Conservation (phyloP, 2,113 vertebrate genomes). For the Spizaetus ornatus region DNA sequence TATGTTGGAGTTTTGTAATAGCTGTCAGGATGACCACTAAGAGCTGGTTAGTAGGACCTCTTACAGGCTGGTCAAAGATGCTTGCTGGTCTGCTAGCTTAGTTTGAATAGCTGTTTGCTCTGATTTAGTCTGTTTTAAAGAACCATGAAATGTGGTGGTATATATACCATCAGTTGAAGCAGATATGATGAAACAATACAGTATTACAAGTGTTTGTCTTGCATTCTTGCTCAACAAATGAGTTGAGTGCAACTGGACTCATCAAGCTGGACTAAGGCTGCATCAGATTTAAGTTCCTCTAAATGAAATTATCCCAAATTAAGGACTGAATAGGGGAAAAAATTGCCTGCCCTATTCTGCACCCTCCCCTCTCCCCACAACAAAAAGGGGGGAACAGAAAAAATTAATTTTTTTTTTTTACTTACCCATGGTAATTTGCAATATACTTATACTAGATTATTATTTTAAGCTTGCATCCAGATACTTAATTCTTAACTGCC, state of each 20-base stretch:
- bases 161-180: background rate
- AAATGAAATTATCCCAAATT: background rate
- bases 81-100: background rate
- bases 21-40: background rate
- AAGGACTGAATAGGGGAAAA: background rate
- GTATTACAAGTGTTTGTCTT: background rate
- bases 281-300: background rate
- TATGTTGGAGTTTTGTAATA: background rate
- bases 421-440: background rate
- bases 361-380: background rate
- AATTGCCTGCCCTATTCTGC: background rate
- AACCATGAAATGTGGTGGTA: background rate
- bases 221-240: background rate
- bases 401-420: background rate
- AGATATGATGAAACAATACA: background rate
- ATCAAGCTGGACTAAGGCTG: background rate
- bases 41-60: background rate
- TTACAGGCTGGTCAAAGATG: background rate
- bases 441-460: background rate
- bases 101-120: background rate
- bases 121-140: background rate
- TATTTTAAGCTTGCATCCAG: background rate
- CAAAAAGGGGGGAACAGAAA: background rate
- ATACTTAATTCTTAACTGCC: background rate
- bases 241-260: background rate